phyloP scores from a whole-genome alignment of 2,888 invertebrate species.

The Azorinus chamasolen region DNA sequence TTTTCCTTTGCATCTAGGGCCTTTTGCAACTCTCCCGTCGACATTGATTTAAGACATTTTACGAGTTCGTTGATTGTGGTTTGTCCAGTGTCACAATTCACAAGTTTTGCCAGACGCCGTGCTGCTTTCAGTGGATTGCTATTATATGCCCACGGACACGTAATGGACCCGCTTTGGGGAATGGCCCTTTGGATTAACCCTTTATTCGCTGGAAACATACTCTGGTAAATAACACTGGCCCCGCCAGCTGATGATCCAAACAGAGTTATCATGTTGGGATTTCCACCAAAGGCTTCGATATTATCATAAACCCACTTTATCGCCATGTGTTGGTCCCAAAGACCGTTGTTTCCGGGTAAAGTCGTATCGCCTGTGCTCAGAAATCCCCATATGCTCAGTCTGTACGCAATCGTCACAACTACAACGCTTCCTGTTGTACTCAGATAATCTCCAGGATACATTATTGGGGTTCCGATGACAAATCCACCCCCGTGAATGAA shows the following conservation, averaged over 20 bases:
- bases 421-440: conserved; percentile 96
- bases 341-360: conserved; percentile 92
- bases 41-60: conserved; percentile 50
- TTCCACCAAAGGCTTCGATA: conserved; percentile 87
- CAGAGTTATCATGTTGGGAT: conserved; percentile 68
- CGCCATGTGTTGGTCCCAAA: no score
- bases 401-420: conserved; percentile 98
- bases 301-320: no score
- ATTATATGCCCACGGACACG: conserved; percentile 66
- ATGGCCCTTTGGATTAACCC: conserved; percentile 73
- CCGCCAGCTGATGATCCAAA: conserved; percentile 79
- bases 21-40: conserved; percentile 50
- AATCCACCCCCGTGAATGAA: conserved; percentile 98
- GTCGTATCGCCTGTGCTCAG: conserved; percentile 95
- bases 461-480: conserved; percentile 96
- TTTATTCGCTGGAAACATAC: conserved; percentile 67
- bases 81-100: conserved; percentile 60
- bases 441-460: conserved; percentile 89
- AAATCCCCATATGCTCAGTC: conserved; percentile 96
- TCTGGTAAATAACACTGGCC: conserved; percentile 68
- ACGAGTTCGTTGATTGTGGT: conserved; percentile 37
- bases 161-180: conserved; percentile 69
- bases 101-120: conserved; percentile 88
- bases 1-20: conserved; percentile 42
- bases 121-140: conserved; percentile 88